phyloP scores from a whole-genome alignment of 1,140 invertebrate genomes.

The Zaprionus tsacasi region DNA sequence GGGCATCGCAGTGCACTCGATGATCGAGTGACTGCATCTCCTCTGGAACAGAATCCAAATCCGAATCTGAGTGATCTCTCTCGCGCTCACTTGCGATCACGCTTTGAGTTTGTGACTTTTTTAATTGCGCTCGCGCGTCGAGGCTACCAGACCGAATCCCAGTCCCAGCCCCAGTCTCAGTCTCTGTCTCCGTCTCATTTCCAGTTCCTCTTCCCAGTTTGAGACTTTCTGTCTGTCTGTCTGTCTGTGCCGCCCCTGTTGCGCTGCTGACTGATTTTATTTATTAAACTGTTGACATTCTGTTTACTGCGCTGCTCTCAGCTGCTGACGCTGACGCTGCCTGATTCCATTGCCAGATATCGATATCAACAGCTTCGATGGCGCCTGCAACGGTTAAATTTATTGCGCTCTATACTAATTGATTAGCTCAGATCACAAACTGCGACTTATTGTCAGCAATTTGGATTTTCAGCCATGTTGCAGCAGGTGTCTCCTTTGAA shows the following conservation, averaged over 20 bases:
- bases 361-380: constrained; percentile 50
- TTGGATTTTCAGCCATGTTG: background rate
- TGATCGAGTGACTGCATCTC: constrained; percentile 23
- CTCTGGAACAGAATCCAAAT: constrained; percentile 18
- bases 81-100: constrained; percentile 51
- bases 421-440: constrained; percentile 39
- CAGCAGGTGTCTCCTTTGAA: background rate
- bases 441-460: constrained; percentile 45
- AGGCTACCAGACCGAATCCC: constrained; percentile 8
- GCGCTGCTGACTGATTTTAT: constrained; percentile 70
- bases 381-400: constrained; percentile 66
- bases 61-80: constrained; percentile 43
- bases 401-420: constrained; percentile 58
- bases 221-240: background rate
- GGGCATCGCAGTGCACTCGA: constrained; percentile 8
- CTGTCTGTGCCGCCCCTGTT: constrained; percentile 24
- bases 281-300: constrained; percentile 81
- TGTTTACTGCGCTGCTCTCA: constrained; percentile 36
- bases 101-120: constrained; percentile 41
- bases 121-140: constrained; percentile 69
- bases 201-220: background rate
- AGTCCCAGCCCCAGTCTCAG: background rate
- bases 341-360: constrained; percentile 67
- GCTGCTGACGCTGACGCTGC: constrained; percentile 36
- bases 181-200: background rate